A percentile compares a stretch with the other conserved stretches of the same genome.
Conservation (phyloP, 30 jellyfish, hydroid and myxozoan species). For the Pseudorhiza aurosa region DNA sequence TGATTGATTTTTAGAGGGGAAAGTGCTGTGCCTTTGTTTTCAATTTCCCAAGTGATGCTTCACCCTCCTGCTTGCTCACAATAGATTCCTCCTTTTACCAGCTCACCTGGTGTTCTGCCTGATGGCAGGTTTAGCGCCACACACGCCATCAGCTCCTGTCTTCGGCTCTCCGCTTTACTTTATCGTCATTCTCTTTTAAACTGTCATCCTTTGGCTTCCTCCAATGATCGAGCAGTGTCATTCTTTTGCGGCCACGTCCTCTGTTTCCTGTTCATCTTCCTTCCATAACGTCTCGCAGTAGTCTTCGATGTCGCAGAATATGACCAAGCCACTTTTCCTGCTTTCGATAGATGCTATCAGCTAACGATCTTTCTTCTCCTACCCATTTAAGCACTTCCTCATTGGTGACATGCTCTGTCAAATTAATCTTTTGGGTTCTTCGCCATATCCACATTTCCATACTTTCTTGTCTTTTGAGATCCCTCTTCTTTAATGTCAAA, state of each 20-base stretch:
- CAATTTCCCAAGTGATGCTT: too few species aligned
- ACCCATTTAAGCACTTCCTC: not conserved
- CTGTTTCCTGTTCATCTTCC: not conserved
- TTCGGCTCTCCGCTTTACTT: not conserved
- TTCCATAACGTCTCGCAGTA: not conserved
- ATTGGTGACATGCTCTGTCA: conserved; percentile 49
- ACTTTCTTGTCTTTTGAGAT: not conserved
- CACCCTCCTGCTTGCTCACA: too few species aligned
- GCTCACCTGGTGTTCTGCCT: not conserved
- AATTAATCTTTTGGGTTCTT: conserved; percentile 15
- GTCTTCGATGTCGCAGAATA: not conserved
- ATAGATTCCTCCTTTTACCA: too few species aligned
- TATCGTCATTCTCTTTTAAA: too few species aligned
- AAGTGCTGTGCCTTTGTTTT: too few species aligned
- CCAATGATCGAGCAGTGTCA: not conserved
- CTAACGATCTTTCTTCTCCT: not conserved
- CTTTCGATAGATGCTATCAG: not conserved
- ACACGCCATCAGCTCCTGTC: not conserved
- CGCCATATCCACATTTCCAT: conserved; percentile 29
- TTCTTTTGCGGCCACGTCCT: not conserved
- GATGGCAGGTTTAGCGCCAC: not conserved
- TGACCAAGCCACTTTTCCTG: conserved; percentile 3
- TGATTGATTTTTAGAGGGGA: too few species aligned
- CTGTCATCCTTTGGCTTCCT: not conserved
- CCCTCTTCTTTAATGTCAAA: conserved; percentile 20